These are phyloP conservation scores for Goniozus legneri DNA, from an alignment of 1,140 invertebrate species.

Conservation along the genomic window DNA sequence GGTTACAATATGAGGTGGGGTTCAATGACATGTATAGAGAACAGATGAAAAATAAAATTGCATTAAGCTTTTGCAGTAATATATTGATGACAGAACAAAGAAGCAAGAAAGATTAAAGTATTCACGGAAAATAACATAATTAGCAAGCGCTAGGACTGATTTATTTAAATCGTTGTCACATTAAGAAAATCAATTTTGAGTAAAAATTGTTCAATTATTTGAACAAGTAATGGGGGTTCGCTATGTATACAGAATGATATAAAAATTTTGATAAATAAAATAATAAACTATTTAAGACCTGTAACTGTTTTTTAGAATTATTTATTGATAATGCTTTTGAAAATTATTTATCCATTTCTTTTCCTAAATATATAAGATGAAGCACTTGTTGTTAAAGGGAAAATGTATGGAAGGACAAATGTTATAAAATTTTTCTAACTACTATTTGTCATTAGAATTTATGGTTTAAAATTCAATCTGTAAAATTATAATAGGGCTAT, in stretches of 20 bases:
- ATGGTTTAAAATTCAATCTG: too few relatives aligned
- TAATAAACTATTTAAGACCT: constrained; percentile 43
- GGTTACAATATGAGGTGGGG: constrained; percentile 19
- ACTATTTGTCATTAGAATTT: too few relatives aligned
- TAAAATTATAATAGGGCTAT: background rate
- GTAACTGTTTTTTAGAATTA: constrained; percentile 27
- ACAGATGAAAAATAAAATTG: constrained; percentile 20
- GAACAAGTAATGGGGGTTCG: too few relatives aligned
- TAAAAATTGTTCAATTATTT: too few relatives aligned
- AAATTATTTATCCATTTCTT: too few relatives aligned
- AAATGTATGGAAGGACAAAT: too few relatives aligned
- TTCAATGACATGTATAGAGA: constrained; percentile 24
- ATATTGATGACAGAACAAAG: constrained; percentile 16
- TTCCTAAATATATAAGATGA: too few relatives aligned
- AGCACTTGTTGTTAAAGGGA: too few relatives aligned
- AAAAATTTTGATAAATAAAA: constrained; percentile 45
- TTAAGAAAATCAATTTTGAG: too few relatives aligned
- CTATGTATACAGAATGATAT: constrained; percentile 34
- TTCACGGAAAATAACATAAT: constrained; percentile 12
- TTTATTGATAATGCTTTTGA: constrained; percentile 19
- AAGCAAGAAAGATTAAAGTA: constrained; percentile 7
- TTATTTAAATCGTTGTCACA: too few relatives aligned
- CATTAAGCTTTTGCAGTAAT: constrained; percentile 11
- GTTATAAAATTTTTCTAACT: too few relatives aligned
- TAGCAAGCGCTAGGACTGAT: constrained; percentile 19